These are phyloP conservation scores for Petromus typicus DNA, from an alignment of 2,113 vertebrate genomes.

Conservation along the genomic window DNA sequence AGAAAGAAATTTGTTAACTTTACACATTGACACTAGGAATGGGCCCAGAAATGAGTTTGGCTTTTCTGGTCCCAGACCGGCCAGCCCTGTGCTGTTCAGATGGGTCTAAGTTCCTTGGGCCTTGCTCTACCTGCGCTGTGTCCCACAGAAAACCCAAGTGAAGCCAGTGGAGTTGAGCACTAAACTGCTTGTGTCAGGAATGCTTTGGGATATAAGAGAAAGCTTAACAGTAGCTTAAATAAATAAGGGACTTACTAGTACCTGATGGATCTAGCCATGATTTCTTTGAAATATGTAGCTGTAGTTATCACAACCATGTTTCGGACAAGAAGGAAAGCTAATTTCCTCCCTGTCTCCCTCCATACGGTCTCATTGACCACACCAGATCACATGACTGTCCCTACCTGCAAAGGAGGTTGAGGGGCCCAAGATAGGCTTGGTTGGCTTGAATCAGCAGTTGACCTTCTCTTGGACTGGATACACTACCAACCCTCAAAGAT, in stretches of 20 bases:
- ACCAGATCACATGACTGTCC: neutral
- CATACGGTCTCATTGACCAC: neutral
- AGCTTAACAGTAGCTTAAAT: neutral
- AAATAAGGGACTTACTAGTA: neutral
- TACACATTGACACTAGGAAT: neutral
- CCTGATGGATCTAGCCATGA: neutral
- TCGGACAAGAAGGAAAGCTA: neutral
- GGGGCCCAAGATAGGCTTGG: neutral
- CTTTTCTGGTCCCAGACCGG: neutral
- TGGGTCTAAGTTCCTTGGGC: neutral
- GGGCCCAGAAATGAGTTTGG: neutral
- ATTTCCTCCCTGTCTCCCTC: neutral
- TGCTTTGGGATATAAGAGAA: neutral
- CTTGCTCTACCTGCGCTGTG: neutral
- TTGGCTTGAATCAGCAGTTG: neutral
- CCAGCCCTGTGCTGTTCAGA: neutral
- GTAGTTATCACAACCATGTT: neutral
- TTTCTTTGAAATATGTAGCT: constrained; percentile 1
- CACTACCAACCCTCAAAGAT: neutral
- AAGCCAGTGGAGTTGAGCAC: neutral
- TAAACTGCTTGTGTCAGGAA: neutral
- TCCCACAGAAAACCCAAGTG: neutral
- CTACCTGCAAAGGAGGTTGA: neutral
- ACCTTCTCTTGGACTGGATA: neutral
- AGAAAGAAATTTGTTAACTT: neutral